Percentiles rank a stretch among this genome's conserved stretches.
Evolutionary conservation across 1,140 invertebrate species (phyloP).

Genomic region (Brachionus plicatilis): DNA sequence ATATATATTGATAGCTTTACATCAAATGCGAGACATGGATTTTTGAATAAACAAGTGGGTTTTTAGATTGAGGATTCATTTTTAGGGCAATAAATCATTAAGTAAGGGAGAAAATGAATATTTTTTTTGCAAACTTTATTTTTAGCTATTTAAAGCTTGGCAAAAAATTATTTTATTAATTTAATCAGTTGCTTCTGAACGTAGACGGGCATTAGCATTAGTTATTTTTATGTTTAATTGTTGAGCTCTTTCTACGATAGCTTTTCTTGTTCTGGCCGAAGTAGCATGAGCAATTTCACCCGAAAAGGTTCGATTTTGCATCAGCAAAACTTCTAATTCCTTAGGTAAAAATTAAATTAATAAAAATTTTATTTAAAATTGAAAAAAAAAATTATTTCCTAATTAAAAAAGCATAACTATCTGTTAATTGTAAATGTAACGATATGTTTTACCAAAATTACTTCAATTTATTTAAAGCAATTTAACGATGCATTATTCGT

Average conservation of each 20-base stretch:
- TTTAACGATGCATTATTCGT: slow-evolving; percentile 39
- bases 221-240: slow-evolving; percentile 90
- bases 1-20: no score
- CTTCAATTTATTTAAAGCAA: background rate
- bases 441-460: slow-evolving; percentile 22
- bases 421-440: background rate
- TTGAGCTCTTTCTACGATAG: slow-evolving; percentile 89
- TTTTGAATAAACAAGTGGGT: no score
- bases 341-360: slow-evolving; percentile 53
- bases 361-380: background rate
- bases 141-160: background rate
- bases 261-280: slow-evolving; percentile 89
- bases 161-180: slow-evolving; percentile 41
- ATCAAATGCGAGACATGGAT: no score
- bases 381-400: background rate
- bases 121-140: slow-evolving; percentile 26
- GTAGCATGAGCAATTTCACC: slow-evolving; percentile 95
- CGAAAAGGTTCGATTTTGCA: slow-evolving; percentile 95
- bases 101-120: background rate
- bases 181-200: slow-evolving; percentile 97
- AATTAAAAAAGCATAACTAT: background rate
- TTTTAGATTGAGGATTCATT: no score
- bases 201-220: slow-evolving; percentile 86
- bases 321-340: slow-evolving; percentile 96
- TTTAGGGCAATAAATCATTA: no score